Percentiles rank a stretch among this genome's conserved stretches.
Conservation (phyloP, 30 jellyfish, hydroid and myxozoan genomes). For the Turritopsis rubra region DNA sequence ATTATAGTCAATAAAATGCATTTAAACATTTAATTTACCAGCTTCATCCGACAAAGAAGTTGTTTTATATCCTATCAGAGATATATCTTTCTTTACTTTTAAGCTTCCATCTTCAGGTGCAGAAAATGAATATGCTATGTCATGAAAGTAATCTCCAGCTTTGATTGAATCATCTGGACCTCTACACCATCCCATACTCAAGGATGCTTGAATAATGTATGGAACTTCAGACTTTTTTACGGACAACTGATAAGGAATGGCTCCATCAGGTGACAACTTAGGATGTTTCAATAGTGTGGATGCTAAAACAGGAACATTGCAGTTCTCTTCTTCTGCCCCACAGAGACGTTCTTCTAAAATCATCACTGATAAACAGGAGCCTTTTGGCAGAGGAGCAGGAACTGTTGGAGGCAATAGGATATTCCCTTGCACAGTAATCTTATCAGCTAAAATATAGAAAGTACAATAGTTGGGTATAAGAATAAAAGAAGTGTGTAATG, state of each 20-base stretch:
- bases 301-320: background rate
- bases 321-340: background rate
- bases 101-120: slow-evolving; percentile 2
- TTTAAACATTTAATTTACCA: too few species aligned
- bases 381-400: background rate
- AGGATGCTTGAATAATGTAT: background rate
- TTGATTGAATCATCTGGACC: background rate
- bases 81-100: background rate
- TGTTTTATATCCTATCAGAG: background rate
- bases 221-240: background rate
- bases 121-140: background rate
- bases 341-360: background rate
- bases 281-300: background rate
- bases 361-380: background rate
- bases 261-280: background rate
- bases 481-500: background rate
- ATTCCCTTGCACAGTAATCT: background rate
- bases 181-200: background rate
- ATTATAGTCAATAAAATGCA: too few species aligned
- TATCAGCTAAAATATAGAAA: background rate
- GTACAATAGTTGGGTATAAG: too few species aligned
- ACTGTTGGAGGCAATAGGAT: background rate
- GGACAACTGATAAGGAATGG: background rate
- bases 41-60: background rate
- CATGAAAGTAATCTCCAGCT: slow-evolving; percentile 1